Conservation (phyloP, 2,888 invertebrate species). For the Bedellia somnulentella region DNA sequence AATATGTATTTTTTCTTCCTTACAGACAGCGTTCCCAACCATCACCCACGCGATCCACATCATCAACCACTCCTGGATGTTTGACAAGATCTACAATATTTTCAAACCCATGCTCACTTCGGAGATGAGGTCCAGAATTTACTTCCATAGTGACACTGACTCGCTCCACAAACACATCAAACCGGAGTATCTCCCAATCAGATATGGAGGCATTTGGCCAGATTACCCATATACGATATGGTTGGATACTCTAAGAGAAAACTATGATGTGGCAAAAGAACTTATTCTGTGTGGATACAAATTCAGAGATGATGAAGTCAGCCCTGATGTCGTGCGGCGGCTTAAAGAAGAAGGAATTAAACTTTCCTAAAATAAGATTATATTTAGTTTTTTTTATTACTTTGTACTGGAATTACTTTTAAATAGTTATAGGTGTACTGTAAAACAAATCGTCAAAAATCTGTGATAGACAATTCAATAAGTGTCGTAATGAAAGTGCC, state of each 20-base stretch:
- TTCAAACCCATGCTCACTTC: conserved; percentile 76
- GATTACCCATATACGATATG: conserved; percentile 76
- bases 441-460: conserved; percentile 34
- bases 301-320: conserved; percentile 42
- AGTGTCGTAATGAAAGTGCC: too few species aligned
- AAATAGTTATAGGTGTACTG: too few species aligned
- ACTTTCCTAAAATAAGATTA: conserved; percentile 18
- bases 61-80: conserved; percentile 79
- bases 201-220: conserved; percentile 69
- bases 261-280: conserved; percentile 63
- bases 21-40: conserved; percentile 72
- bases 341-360: conserved; percentile 32
- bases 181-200: conserved; percentile 70
- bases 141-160: conserved; percentile 73
- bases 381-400: neutral
- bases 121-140: conserved; percentile 66
- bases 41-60: conserved; percentile 75
- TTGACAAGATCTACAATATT: conserved; percentile 75
- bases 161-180: conserved; percentile 75
- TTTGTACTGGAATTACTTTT: neutral
- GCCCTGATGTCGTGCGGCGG: conserved; percentile 30
- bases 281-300: conserved; percentile 66
- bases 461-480: too few species aligned
- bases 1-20: conserved; percentile 11
- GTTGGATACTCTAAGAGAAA: conserved; percentile 65